Conservation (phyloP, 2,797 vertebrate genomes). For the Steatocranus sp. region DNA sequence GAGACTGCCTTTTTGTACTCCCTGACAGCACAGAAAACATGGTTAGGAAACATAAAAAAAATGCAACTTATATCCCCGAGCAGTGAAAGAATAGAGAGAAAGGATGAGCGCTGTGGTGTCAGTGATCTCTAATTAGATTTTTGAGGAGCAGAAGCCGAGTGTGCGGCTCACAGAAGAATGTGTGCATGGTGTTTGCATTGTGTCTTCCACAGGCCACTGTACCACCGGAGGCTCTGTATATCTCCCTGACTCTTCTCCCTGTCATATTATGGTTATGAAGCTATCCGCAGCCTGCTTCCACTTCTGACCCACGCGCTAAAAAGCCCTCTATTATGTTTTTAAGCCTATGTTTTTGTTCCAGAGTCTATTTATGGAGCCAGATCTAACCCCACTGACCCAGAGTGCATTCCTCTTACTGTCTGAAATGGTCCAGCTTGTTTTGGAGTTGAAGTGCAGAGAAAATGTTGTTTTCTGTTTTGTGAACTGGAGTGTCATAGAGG, state of each 20-base stretch:
- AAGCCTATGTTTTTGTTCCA: constrained; percentile 64
- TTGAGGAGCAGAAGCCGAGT: constrained; percentile 44
- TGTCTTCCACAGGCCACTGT: constrained; percentile 65
- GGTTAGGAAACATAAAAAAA: not conserved
- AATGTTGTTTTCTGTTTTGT: not conserved
- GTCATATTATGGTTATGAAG: constrained; percentile 70
- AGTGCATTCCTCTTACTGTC: constrained; percentile 38
- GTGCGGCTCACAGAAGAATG: constrained; percentile 64
- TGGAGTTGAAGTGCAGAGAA: not conserved
- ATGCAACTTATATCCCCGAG: constrained; percentile 18
- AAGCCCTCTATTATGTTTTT: constrained; percentile 62
- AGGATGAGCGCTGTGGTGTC: constrained; percentile 52
- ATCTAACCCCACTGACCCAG: constrained; percentile 46
- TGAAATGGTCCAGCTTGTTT: constrained; percentile 38
- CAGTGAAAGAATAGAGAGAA: constrained; percentile 28
- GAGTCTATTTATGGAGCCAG: constrained; percentile 50
- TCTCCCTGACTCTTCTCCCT: constrained; percentile 61
- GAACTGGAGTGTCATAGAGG: not conserved
- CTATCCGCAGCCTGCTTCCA: constrained; percentile 57
- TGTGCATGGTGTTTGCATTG: constrained; percentile 64
- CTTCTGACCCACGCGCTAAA: constrained; percentile 47
- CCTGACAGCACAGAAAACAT: constrained; percentile 33
- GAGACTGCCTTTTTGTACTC: not conserved
- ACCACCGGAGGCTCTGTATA: constrained; percentile 60
- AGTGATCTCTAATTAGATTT: constrained; percentile 64